Percentiles rank a stretch among this genome's conserved stretches.
These are phyloP conservation scores for Tenualosa thibaudeaui DNA, from an alignment of 2,797 vertebrate genomes.

Conservation along the genomic window DNA sequence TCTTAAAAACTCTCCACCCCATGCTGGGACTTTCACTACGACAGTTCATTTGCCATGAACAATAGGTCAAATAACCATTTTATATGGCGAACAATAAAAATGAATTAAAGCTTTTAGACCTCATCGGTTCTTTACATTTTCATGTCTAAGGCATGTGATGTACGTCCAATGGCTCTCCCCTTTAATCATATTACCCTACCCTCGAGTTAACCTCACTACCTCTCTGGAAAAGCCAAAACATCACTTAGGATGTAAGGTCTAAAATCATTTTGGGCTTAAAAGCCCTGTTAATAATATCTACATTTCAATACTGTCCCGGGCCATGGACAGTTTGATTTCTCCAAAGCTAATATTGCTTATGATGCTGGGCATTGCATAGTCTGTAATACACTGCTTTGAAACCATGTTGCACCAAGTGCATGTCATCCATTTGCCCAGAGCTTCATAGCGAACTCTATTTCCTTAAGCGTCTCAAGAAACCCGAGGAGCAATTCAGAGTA, in stretches of 20 bases:
- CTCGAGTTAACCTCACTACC: constrained; percentile 64
- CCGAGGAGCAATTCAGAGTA: constrained; percentile 58
- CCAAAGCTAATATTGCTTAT: constrained; percentile 28
- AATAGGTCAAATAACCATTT: constrained; percentile 74
- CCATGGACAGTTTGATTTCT: not conserved
- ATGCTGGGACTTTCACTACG: constrained; percentile 36
- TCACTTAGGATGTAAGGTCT: constrained; percentile 42
- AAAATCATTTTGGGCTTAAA: constrained; percentile 11
- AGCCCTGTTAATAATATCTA: constrained; percentile 4
- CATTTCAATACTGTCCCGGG: not conserved
- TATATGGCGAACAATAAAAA: constrained; percentile 72
- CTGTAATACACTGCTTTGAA: constrained; percentile 32
- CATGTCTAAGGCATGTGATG: constrained; percentile 64
- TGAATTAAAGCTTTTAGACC: constrained; percentile 65
- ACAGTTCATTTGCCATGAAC: constrained; percentile 49
- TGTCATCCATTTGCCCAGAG: constrained; percentile 47
- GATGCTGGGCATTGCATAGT: constrained; percentile 42
- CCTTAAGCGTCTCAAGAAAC: constrained; percentile 51
- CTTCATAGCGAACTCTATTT: constrained; percentile 63
- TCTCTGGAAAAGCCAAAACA: constrained; percentile 57
- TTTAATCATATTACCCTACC: constrained; percentile 68
- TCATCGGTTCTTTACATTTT: constrained; percentile 71
- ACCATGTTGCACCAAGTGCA: constrained; percentile 42
- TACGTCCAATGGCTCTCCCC: constrained; percentile 64
- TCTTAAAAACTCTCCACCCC: constrained; percentile 36